These are phyloP conservation scores for Tiphia femorata DNA, from an alignment of 2,888 invertebrate species.

Conservation along the genomic window DNA sequence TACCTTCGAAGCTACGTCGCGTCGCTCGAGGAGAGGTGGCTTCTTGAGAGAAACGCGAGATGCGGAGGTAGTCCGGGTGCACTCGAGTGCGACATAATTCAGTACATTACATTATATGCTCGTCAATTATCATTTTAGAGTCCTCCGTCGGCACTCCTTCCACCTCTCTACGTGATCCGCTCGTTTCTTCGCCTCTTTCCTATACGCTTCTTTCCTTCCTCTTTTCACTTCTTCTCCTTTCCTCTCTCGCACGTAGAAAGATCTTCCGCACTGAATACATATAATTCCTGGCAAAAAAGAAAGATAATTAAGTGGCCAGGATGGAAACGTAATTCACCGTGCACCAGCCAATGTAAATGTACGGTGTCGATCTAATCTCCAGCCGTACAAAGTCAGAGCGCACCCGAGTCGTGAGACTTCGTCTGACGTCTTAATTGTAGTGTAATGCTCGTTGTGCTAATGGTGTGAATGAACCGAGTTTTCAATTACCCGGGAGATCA, in stretches of 20 bases:
- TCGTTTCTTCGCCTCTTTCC: slow-evolving; percentile 13
- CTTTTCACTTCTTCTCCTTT: background rate
- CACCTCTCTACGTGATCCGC: slow-evolving; percentile 34
- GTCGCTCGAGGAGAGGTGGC: background rate
- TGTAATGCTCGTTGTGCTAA: slow-evolving; percentile 50
- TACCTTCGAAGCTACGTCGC: too few species aligned
- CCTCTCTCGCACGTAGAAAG: background rate
- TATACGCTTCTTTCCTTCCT: background rate
- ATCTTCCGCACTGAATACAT: slow-evolving; percentile 37
- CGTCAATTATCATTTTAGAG: slow-evolving; percentile 39
- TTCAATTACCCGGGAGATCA: slow-evolving; percentile 49
- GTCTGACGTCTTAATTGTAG: slow-evolving; percentile 52
- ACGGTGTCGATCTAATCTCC: slow-evolving; percentile 50
- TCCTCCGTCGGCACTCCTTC: too few species aligned
- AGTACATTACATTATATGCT: slow-evolving; percentile 14
- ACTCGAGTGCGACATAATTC: slow-evolving; percentile 39
- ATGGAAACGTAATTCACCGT: slow-evolving; percentile 38
- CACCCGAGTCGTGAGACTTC: slow-evolving; percentile 49
- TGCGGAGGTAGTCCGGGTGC: slow-evolving; percentile 2
- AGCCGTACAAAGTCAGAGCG: slow-evolving; percentile 46
- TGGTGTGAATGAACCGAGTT: slow-evolving; percentile 52
- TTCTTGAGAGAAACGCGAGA: background rate
- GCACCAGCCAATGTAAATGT: slow-evolving; percentile 43
- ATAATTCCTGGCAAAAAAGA: slow-evolving; percentile 33
- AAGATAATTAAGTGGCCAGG: slow-evolving; percentile 38